phyloP scores from a whole-genome alignment of 2,113 vertebrate species.

The Struthio camelus region DNA sequence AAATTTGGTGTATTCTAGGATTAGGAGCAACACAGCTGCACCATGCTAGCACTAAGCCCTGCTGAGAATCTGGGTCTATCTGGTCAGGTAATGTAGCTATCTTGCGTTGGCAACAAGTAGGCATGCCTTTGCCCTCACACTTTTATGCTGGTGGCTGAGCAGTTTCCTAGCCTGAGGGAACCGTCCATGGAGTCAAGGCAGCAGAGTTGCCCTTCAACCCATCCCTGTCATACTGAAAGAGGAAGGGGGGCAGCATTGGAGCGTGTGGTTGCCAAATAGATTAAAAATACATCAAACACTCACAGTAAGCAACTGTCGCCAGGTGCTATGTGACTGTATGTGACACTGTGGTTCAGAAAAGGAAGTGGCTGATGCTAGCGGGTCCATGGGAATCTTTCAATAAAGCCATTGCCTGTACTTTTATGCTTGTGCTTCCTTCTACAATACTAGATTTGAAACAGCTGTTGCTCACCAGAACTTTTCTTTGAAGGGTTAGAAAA shows the following conservation, averaged over 20 bases:
- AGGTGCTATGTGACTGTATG: not conserved
- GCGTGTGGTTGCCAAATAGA: not conserved
- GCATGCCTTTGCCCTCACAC: rapidly evolving
- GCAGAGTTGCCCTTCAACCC: not conserved
- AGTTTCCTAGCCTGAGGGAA: not conserved
- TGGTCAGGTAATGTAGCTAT: not conserved
- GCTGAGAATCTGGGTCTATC: not conserved
- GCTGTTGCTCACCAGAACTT: not conserved
- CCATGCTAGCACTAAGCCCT: rapidly evolving
- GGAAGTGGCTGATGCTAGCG: not conserved
- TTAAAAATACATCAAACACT: not conserved
- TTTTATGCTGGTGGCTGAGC: not conserved
- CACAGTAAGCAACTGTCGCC: not conserved
- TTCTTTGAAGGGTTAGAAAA: conserved; percentile 33
- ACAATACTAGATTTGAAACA: not conserved
- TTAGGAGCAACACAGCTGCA: not conserved
- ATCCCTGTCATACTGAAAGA: not conserved
- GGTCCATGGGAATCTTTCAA: not conserved
- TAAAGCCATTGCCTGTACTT: not conserved
- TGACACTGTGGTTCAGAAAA: not conserved
- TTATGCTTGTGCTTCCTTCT: not conserved
- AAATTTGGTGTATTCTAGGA: not conserved
- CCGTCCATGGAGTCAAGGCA: rapidly evolving
- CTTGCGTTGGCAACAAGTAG: too few species aligned
- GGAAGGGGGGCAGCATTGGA: not conserved